These are phyloP conservation scores for Glossophaga mutica DNA, from an alignment of 2,797 vertebrate species.

Conservation along the genomic window DNA sequence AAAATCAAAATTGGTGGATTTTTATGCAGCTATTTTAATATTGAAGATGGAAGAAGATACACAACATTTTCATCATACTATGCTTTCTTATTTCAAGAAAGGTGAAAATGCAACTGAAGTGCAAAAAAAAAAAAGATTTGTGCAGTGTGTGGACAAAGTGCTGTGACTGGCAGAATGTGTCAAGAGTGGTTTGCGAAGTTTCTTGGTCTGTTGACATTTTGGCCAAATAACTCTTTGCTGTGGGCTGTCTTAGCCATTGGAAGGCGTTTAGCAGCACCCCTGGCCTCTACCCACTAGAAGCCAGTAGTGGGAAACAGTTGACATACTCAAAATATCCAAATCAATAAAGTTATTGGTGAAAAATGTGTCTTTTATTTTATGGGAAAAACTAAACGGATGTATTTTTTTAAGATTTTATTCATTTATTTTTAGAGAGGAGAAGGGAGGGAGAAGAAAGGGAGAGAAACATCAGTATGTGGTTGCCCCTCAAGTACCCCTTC, in stretches of 20 bases:
- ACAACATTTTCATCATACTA: not conserved
- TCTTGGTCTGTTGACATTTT: not conserved
- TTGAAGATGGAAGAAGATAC: not conserved
- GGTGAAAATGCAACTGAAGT: not conserved
- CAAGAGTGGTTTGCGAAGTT: not conserved
- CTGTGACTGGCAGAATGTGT: not conserved
- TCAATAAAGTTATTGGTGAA: not conserved
- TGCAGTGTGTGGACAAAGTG: not conserved
- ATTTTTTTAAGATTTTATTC: not conserved
- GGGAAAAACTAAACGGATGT: not conserved
- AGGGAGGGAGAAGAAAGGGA: too few species aligned
- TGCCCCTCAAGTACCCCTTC: too few species aligned
- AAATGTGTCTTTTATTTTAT: not conserved
- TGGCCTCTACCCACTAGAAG: too few species aligned
- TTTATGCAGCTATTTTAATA: not conserved
- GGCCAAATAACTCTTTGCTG: not conserved
- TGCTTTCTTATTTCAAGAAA: not conserved
- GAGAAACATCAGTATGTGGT: too few species aligned
- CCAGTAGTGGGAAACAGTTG: not conserved
- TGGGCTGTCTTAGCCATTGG: not conserved
- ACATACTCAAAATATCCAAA: not conserved
- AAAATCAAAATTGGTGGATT: not conserved
- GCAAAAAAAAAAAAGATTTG: not conserved
- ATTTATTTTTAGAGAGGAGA: too few species aligned
- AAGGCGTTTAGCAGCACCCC: not conserved